Evolutionary conservation across 2,888 invertebrate species (phyloP), one percentile per base, ranked within the genome.

Genomic region (Morpho helenor): DNA sequence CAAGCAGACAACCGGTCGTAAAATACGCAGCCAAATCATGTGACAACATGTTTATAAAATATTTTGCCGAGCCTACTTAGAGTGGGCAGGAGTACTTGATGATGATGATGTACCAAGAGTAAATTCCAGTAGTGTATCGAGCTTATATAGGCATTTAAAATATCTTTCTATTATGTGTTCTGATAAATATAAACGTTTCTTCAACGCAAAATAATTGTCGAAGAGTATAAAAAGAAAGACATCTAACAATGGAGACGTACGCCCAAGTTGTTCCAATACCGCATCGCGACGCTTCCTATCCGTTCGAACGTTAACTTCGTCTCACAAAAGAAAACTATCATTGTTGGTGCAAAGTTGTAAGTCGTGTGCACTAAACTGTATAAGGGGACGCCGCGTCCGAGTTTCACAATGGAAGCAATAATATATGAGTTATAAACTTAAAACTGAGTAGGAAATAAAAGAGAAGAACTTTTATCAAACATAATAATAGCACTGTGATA

Each of bases 171-270:
- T 31, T 31, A 31, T 31, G 31, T 31, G 31, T 31, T 31, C 31
- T 40, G 40, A 53, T 46, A 53, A 53, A 53, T 46, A 53, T 40
- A 46, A 51, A 45, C 39, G 16, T 46, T 45, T 40, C 46, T 52
- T 46, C 53, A 53, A 53, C 46, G 53, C 53, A 53, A 47, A 53
- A 53, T 46, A 53, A 53, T 41, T 8, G 39, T 46, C 39, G 45
- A 39, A 46, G 39, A 40, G 46, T 40, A 46, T 46, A 40, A 46
- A 53, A 40, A 47, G 46, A 40, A 53, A 46, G 40, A 31, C 53
- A 40, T 53, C 47, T 53, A 53, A 53, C 53, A 53, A 53, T 53
- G 22, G 40, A 47, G 3, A 8, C 40, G 22, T 9, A 53, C 53
- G 53, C 53, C 53, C 40, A 47, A 46, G 53, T 40, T 47, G 40